Conservation (phyloP, 35 echinoderm and acorn worm genomes). For the Ptychodera flava region DNA sequence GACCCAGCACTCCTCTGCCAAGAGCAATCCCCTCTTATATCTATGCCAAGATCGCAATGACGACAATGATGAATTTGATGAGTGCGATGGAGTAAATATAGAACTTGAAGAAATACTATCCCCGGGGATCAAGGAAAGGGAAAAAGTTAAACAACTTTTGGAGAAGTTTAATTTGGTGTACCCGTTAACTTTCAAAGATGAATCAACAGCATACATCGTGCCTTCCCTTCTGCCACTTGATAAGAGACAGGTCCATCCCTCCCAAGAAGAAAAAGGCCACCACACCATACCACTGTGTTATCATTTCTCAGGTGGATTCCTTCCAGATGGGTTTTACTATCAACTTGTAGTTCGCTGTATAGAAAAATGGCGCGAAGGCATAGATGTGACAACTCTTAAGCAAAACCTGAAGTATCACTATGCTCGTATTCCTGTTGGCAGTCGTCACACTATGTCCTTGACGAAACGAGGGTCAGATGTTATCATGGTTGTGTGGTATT, state of each 20-base stretch:
- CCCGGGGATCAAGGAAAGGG: background rate
- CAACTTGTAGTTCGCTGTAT: background rate
- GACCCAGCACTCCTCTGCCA: no score
- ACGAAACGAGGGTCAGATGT: background rate
- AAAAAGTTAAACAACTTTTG: background rate
- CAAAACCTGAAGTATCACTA: background rate
- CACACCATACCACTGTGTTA: background rate
- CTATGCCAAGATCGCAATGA: background rate
- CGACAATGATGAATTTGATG: no score
- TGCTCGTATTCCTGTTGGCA: background rate
- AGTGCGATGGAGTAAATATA: background rate
- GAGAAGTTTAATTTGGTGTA: background rate
- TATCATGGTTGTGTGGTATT: background rate
- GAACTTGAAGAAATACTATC: background rate
- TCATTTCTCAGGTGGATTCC: background rate
- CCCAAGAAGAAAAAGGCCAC: background rate
- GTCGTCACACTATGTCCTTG: background rate
- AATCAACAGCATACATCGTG: no score
- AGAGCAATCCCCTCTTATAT: no score
- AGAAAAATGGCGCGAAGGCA: background rate
- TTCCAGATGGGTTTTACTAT: background rate
- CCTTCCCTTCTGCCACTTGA: background rate
- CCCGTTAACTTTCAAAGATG: background rate
- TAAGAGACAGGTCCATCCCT: background rate
- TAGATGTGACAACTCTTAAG: background rate